Base-by-base conservation (phyloP, 1,140 invertebrate species). In the Mercenaria mercenaria region DNA sequence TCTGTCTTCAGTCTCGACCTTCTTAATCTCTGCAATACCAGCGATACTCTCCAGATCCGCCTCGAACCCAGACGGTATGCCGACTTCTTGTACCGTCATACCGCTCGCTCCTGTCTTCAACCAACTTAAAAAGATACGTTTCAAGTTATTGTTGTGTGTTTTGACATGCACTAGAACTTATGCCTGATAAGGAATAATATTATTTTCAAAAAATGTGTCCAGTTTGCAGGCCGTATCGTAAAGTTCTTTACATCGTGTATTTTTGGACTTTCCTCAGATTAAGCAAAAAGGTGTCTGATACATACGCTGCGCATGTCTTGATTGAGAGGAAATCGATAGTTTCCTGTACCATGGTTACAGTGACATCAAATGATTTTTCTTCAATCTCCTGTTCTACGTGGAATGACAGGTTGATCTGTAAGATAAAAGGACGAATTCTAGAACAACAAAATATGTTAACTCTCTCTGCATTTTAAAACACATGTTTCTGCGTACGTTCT, bases 1-100 rank as follows among this genome's bases (percentile, higher is more conserved):
- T 3, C 98, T 98, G 90, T 98, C 97, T 18, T 97, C 97, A 0
- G 97, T 98, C 95, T 98, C 98, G 0, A 98, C 97, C 91, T 97
- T 97, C 95, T 98, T 98, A 2, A 98, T 97, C 83, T 97, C 96
- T 15, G n/a, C 32, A 20, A 93, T 11, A 34, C 79, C 32, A 2
- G 81, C 83, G 41, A 95, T 80, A 47, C 90, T 93, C 29, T 94
- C 93, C 4, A 93, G 47, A 86, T 94, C 93, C 4, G 92, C 91
- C 41, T 92, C 92, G 72, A 95, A 95, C 0, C 94, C 94, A 47
- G 92, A 93, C 11, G 94, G 94, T 13, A 95, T 86, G 0, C 94
- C 94, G 26, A 95, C 72, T 80, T 95, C 94, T 77, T 93, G 85
- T 26, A 95, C 92, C 1, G 93, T 91, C 94, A 95, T 95, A 39